Conservation (phyloP, 2,113 vertebrate genomes). For the Mionectes macconnelli region DNA sequence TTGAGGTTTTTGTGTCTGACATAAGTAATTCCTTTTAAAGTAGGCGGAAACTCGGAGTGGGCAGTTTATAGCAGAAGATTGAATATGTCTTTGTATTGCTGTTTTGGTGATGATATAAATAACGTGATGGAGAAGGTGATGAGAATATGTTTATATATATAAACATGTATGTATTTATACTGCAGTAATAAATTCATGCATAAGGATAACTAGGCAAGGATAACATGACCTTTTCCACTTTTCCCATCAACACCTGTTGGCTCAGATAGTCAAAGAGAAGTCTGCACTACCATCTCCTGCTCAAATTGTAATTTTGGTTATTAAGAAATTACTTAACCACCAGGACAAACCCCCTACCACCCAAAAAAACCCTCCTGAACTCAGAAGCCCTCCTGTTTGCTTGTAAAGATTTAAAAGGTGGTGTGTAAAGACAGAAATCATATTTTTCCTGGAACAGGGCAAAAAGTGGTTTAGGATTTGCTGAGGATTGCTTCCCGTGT, state of each 20-base stretch:
- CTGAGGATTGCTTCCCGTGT: not conserved
- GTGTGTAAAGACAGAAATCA: not conserved
- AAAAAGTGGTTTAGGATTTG: not conserved
- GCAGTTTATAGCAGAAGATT: not conserved
- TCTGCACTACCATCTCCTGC: not conserved
- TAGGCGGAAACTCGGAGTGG: not conserved
- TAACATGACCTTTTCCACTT: not conserved
- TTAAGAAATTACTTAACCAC: not conserved
- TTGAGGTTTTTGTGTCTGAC: not conserved
- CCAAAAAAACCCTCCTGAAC: rapidly evolving
- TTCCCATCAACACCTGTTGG: not conserved
- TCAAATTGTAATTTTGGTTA: not conserved
- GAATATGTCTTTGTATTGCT: not conserved
- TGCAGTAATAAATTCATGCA: not conserved
- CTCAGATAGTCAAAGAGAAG: not conserved
- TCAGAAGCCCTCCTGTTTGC: not conserved
- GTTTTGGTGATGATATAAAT: not conserved
- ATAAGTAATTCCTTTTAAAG: not conserved
- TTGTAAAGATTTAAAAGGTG: not conserved
- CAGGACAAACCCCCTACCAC: too few relatives aligned
- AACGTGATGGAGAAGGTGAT: not conserved
- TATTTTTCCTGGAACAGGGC: not conserved
- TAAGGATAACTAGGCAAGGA: not conserved
- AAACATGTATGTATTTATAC: not conserved
- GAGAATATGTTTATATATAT: not conserved